Evolutionary conservation across 2,888 invertebrate species (phyloP), one percentile per base, ranked within the genome.

Genomic region (Ormia ochracea): DNA sequence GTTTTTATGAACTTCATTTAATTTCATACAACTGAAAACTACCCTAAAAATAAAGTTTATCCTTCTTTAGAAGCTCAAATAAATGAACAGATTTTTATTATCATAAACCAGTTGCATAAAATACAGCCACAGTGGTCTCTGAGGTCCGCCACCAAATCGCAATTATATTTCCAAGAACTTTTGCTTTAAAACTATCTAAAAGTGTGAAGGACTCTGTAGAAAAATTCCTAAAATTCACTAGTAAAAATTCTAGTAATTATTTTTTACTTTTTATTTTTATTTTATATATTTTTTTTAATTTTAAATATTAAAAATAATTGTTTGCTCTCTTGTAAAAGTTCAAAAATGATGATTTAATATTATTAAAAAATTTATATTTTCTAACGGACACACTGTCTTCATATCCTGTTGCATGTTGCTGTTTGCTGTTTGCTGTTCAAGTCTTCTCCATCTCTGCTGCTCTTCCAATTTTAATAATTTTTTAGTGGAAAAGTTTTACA

Each of bases 401-500:
- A 48, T 48, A 23, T 19, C 4, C 19, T 48, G 73, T 17, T 41
- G 48, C 59, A 73, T 81, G 81, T 76, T 61, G 58, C 72, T 59
- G 78, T 72, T 45, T 79, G 74, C 74, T 78, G 41, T 56, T 54
- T n/a, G 12, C 14, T 54, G 73, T 21, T 41, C 33, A 69, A 73
- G 63, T 74, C 81, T 82, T 77, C 66, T 66, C 70, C 59, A 78
- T 72, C n/a, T n/a, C n/a, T n/a, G n/a, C 36, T 79, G 68, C 72
- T 78, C 69, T 68, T 82, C 82, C 82, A 72, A 75, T 77, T 75
- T 76, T 76, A 83, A 81, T 83, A 73, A 78, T 50, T 38, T 83
- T 83, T 83, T 83, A 83, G 83, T 82, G 65, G 82, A 83, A 83
- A 83, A 83, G 48, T 83, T 83, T 82, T 80, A 50, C 72, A 80